Evolutionary conservation across 2,888 invertebrate species (phyloP).

Genomic region (Thumatha senex): DNA sequence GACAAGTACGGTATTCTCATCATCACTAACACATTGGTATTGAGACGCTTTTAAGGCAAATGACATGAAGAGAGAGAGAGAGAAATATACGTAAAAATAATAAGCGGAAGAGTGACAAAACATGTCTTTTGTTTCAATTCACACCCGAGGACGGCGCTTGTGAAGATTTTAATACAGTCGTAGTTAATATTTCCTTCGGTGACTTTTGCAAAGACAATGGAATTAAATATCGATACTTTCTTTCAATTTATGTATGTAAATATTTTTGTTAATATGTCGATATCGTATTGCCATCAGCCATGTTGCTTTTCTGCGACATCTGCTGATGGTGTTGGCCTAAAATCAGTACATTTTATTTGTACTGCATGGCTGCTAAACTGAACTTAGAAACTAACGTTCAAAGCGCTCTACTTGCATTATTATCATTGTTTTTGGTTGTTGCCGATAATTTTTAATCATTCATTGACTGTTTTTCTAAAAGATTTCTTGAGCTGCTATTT

Average conservation of each 20-base stretch:
- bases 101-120: conserved; percentile 53
- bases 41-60: conserved; percentile 71
- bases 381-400: no score
- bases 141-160: conserved; percentile 68
- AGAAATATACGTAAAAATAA: conserved; percentile 53
- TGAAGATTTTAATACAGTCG: conserved; percentile 76
- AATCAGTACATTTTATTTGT: no score
- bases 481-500: no score
- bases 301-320: no score
- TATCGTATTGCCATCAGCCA: no score
- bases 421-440: no score
- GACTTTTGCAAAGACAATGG: conserved; percentile 23
- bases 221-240: conserved; percentile 3
- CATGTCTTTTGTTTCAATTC: conserved; percentile 77
- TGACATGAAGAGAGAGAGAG: conserved; percentile 61
- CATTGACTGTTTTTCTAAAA: no score
- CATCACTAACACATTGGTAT: conserved; percentile 65
- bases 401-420: no score
- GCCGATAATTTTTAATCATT: no score
- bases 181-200: conserved; percentile 61
- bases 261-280: not conserved
- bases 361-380: no score
- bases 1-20: conserved; percentile 52
- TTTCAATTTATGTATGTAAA: no score
- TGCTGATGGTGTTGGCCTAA: no score